Evolutionary conservation across 2,797 vertebrate genomes (phyloP), one percentile per base, ranked within the genome.

Genomic region (Australoheros facetus): DNA sequence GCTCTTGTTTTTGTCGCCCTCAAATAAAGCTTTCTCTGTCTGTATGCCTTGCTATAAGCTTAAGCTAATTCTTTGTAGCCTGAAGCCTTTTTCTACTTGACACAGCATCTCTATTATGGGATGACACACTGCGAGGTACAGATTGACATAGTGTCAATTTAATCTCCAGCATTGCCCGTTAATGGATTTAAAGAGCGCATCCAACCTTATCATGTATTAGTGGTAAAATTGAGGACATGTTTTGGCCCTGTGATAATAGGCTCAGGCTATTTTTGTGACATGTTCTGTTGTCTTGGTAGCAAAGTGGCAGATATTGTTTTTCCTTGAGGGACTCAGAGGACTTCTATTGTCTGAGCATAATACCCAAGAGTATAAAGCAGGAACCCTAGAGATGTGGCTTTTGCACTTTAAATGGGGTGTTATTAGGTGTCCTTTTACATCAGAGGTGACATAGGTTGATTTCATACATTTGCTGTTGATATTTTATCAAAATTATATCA

Each of bases 211-310:
- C 80, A 58, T 78, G 71, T 83, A 78, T 75, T 85, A 80, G 82
- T 82, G 81, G 81, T 83, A 86, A 82, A 87, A 87, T 59, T 81
- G 80, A 83, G 80, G 74, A 84, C 42, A 77, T 85, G 75, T 90
- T 93, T 90, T 86, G 83, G 71, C 73, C 82, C 76, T 58, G 54
- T 56, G 60, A 83, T 92, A 85, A 87, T 81, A 77, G 72, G 53
- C 85, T 78, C 32, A 26, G 84, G 83, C 85, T 86, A 87, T 91
- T 90, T 91, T 85, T 90, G 79, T 87, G 78, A 78, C 75, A 73
- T 89, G 71, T 82, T 87, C 87, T 85, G 84, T 92, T 89, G 89
- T 93, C 87, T 91, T 88, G 87, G 89, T 91, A 88, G 91, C 90
- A 90, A 90, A 89, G 81, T 86, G 83, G 71, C 66, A 81, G 69